Conservation (phyloP, 1,140 invertebrate genomes). For the Trichoplusia ni region DNA sequence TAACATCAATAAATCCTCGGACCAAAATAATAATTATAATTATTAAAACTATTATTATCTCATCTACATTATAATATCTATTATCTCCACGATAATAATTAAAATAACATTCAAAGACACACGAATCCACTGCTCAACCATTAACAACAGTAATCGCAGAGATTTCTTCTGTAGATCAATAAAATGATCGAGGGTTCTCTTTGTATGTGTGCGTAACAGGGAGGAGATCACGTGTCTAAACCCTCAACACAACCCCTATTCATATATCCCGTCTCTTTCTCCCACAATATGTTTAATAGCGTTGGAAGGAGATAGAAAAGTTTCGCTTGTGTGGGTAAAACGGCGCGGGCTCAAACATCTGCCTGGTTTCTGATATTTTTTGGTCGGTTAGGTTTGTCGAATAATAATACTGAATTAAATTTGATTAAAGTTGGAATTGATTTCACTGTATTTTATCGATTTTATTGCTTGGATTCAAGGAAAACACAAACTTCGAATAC, state of each 20-base stretch:
- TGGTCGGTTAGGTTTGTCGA: slow-evolving; percentile 56
- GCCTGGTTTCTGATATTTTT: slow-evolving; percentile 67
- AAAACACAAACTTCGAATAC: too few species aligned
- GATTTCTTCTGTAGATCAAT: slow-evolving; percentile 71
- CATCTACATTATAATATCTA: too few species aligned
- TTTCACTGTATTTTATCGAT: slow-evolving; percentile 16
- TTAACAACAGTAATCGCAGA: slow-evolving; percentile 48
- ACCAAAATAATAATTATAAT: too few species aligned
- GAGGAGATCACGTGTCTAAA: slow-evolving; percentile 68
- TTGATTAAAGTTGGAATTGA: slow-evolving; percentile 27
- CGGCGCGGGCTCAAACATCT: slow-evolving; percentile 71
- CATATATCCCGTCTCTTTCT: slow-evolving; percentile 48
- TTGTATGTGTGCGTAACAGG: slow-evolving; percentile 51
- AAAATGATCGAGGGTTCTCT: slow-evolving; percentile 66
- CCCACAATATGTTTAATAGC: not conserved
- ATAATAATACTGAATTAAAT: slow-evolving; percentile 58
- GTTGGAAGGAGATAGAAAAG: slow-evolving; percentile 40
- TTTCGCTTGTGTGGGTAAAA: slow-evolving; percentile 49
- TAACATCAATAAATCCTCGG: too few species aligned
- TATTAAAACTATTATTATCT: too few species aligned
- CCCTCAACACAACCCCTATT: slow-evolving; percentile 71
- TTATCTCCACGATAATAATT: too few species aligned
- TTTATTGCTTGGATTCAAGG: not conserved
- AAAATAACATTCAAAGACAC: slow-evolving; percentile 32
- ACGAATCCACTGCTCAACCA: slow-evolving; percentile 38